Conservation (phyloP, 2,888 invertebrate species). For the Iphiclides podalirius region DNA sequence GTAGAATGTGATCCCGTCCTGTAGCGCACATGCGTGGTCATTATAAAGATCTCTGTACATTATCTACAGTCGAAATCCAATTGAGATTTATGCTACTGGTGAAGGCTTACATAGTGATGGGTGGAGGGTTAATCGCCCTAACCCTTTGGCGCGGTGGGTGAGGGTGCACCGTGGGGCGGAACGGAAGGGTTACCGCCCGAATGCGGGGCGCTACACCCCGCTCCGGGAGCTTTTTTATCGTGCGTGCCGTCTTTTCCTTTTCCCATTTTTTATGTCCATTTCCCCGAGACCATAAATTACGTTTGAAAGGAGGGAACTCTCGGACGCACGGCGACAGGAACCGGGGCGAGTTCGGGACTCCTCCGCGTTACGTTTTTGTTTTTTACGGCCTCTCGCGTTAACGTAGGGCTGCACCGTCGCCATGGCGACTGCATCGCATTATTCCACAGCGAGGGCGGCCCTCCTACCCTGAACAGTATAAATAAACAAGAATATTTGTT, state of each 20-base stretch:
- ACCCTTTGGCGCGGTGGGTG: slow-evolving; percentile 73
- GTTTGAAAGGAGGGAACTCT: slow-evolving; percentile 80
- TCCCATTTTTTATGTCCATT: slow-evolving; percentile 81
- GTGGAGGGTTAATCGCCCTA: slow-evolving; percentile 67
- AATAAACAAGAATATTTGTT: slow-evolving; percentile 66
- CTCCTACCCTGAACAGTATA: slow-evolving; percentile 40
- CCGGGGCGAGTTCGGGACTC: slow-evolving; percentile 71
- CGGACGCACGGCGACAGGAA: slow-evolving; percentile 77
- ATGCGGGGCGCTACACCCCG: slow-evolving; percentile 51
- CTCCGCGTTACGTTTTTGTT: slow-evolving; percentile 66
- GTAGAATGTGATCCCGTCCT: too few relatives aligned
- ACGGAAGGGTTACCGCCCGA: slow-evolving; percentile 76
- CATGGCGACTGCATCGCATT: slow-evolving; percentile 74
- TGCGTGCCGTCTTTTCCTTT: slow-evolving; percentile 80
- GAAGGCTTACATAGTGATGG: slow-evolving; percentile 38
- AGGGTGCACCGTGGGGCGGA: slow-evolving; percentile 58
- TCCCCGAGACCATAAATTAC: slow-evolving; percentile 81
- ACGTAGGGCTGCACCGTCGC: slow-evolving; percentile 67
- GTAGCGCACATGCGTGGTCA: background rate
- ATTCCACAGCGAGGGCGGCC: slow-evolving; percentile 43
- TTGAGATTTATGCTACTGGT: slow-evolving; percentile 24
- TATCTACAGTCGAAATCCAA: background rate
- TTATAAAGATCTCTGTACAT: slow-evolving; percentile 9
- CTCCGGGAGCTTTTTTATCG: slow-evolving; percentile 78
- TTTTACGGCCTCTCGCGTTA: slow-evolving; percentile 70